A percentile compares a stretch with the other conserved stretches of the same genome.
Conservation (phyloP, 1,140 invertebrate species). For the Lamellibrachia luymesi region DNA sequence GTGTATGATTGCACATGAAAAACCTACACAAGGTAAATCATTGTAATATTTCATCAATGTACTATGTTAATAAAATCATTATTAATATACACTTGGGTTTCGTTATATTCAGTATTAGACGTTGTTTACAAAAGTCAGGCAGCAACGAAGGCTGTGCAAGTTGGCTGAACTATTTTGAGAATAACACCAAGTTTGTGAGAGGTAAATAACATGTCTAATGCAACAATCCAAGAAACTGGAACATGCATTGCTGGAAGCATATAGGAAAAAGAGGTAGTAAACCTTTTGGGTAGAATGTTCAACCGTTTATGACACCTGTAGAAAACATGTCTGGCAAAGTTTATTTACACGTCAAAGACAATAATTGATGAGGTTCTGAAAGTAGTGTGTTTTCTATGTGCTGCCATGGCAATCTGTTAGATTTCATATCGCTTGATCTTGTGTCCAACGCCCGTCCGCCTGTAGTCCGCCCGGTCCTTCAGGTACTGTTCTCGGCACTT, state of each 20-base stretch:
- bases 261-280: not conserved
- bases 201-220: no score
- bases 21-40: not conserved
- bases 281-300: not conserved
- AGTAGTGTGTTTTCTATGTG: not conserved
- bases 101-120: not conserved
- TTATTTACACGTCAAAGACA: not conserved
- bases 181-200: no score
- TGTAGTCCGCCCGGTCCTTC: slow-evolving; percentile 74
- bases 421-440: not conserved
- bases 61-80: not conserved
- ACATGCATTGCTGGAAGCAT: not conserved
- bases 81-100: not conserved
- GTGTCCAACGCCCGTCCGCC: slow-evolving; percentile 69
- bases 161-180: no score
- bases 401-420: not conserved
- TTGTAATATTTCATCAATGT: not conserved
- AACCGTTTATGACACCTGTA: not conserved
- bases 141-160: no score
- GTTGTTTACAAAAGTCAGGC: no score
- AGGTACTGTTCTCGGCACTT: slow-evolving; percentile 78
- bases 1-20: not conserved
- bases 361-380: not conserved
- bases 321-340: not conserved
- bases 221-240: no score